A percentile compares a stretch with the other conserved stretches of the same genome.
Evolutionary conservation across 1,140 invertebrate species (phyloP).

Genomic region (Magallana ariakensis): DNA sequence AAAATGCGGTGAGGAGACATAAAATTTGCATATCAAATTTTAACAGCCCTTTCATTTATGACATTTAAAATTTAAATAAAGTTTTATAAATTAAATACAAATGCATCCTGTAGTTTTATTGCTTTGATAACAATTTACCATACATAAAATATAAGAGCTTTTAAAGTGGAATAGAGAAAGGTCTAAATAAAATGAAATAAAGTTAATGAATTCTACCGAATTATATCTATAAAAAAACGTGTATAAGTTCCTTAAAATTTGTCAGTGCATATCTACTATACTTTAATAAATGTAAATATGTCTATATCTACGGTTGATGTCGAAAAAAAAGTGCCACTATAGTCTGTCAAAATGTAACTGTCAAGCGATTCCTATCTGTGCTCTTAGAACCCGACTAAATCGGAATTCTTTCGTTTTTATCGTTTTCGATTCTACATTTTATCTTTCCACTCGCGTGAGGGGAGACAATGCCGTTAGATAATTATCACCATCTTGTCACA

Average conservation of each 20-base stretch:
- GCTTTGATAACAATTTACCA: not conserved
- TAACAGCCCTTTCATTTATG: conserved; percentile 5
- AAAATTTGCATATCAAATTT: conserved; percentile 37
- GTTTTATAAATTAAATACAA: conserved; percentile 1
- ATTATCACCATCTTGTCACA: conserved; percentile 20
- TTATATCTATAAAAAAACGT: no score
- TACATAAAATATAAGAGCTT: not conserved
- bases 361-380: not conserved
- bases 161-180: not conserved
- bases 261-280: no score
- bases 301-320: no score
- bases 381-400: conserved; percentile 1
- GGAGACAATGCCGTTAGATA: conserved; percentile 8
- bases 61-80: conserved; percentile 30
- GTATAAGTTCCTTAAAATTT: no score
- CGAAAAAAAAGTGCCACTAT: not conserved
- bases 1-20: conserved; percentile 9
- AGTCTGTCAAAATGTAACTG: not conserved
- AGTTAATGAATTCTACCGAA: no score
- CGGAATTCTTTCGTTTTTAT: conserved; percentile 24
- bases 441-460: not conserved
- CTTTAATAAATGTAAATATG: no score
- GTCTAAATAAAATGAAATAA: no score
- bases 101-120: conserved; percentile 21
- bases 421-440: conserved; percentile 11